phyloP scores from a whole-genome alignment of 2,113 vertebrate species.

The Catharus minimus region DNA sequence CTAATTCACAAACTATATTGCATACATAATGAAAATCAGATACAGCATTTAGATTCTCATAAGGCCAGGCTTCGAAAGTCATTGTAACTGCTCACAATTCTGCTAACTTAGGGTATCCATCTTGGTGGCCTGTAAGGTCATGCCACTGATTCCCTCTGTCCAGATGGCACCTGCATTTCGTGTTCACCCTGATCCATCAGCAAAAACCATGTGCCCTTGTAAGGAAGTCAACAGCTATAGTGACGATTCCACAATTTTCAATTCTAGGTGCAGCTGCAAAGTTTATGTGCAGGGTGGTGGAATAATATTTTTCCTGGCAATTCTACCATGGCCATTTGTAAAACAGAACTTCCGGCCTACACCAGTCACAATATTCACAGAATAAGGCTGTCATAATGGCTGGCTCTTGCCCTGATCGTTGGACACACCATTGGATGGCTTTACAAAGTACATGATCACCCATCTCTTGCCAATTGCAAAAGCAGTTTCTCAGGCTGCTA shows the following conservation, averaged over 20 bases:
- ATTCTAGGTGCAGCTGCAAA: neutral
- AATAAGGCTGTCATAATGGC: neutral
- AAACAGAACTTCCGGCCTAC: neutral
- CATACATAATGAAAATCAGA: neutral
- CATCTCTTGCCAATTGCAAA: neutral
- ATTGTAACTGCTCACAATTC: neutral
- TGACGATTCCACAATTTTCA: neutral
- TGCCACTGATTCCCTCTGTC: neutral
- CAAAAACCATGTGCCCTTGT: neutral
- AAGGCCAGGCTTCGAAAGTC: neutral
- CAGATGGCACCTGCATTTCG: neutral
- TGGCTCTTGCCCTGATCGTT: neutral
- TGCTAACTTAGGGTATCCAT: neutral
- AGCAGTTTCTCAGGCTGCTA: neutral
- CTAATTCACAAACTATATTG: too few relatives aligned
- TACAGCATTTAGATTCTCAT: neutral
- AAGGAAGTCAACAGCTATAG: neutral
- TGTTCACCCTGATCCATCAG: neutral
- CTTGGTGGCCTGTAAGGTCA: neutral
- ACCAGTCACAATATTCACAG: neutral
- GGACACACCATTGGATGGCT: neutral
- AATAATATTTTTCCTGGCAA: neutral
- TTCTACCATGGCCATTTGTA: neutral
- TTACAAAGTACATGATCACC: neutral
- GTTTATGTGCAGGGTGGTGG: neutral